Base-by-base conservation (phyloP, 2,797 vertebrate species). In the Ptychadena robeensis region DNA sequence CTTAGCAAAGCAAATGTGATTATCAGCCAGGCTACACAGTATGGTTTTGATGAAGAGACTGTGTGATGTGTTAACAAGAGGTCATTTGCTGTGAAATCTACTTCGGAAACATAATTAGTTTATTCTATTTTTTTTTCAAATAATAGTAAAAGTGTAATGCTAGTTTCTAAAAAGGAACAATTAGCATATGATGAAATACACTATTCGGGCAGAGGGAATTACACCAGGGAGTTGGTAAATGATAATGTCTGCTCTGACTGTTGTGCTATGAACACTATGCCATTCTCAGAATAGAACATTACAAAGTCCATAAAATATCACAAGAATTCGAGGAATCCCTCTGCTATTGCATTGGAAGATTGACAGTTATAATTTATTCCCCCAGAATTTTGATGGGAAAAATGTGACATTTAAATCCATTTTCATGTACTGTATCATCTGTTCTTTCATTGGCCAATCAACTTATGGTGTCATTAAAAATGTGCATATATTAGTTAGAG, bases 261-360 rank as follows among this genome's bases (percentile, higher is more conserved):
- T 80, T 73, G 83, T 81, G 76, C 76, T 68, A 30, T 86, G 82
- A 87, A 90, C 73, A 91, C 82, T 87, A 86, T 82, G 86, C 86
- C 89, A 89, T 91, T 93, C 89, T 90, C 90, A 87, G 86, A 89
- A 88, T 90, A 90, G 81, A 85, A 83, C 85, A 93, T 91, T 91
- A 91, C 88, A 91, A 89, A 92, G 89, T 90, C 87, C 76, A 86
- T 86, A 84, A 93, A 89, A 85, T 84, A 96, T 93, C 83, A 88
- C 85, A 94, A 91, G 83, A 82, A 94, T 94, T 90, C 92, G 73
- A 95, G 90, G 93, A 93, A 96, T 94, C 92, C 76, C 88, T 88
- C 82, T 87, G 90, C 90, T 87, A 88, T 88, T 93, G 86, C 85
- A 80, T 89, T 87, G 86, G 68, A 86, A 86, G 86, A 87, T 85